Evolutionary conservation across 2,113 vertebrate genomes (phyloP), one percentile per base, ranked within the genome.

Genomic region (Tyto alba): DNA sequence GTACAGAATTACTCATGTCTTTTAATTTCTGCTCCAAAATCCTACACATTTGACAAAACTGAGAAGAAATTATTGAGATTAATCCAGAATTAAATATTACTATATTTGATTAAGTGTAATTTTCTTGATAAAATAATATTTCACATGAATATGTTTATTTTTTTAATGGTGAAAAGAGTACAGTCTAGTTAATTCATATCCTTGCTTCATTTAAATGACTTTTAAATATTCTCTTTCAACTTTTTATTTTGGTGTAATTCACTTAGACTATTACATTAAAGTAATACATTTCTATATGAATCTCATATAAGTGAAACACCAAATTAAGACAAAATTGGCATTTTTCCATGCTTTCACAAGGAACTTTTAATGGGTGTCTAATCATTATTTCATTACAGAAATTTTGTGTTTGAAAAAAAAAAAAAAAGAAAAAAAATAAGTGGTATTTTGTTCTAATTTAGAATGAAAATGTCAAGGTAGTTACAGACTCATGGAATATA

Each of bases 141-240:
- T 85, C 8, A 53, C 17, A 59, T 32, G 25, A 52, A 40, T 32
- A 27, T n/a, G 67, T 29, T 72, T 30, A 38, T 84, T 84, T 79
- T 76, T 41, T 8, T 79, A 76, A 67, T 21, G 21, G 13, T 40
- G 22, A 57, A 79, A 79, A 72, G 7, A 32, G 4, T 57, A 22
- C 32, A 38, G 20, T 45, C 21, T 12, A 53, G 23, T 71, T 68
- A 10, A 53, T 88, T 68, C 5, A 10, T 48, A 45, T 18, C 13
- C 16, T 63, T 53, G 15, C 3, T 76, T 80, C 6, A 29, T 80
- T 84, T 79, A 79, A 83, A 50, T 47, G 62, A 45, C 56, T 64
- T 73, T 1, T 0, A 71, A 87, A 78, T 40, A 68, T 19, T 10
- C 0, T 0, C 1, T 57, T 81, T 62, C 13, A 36, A 15, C 7